These are phyloP conservation scores for Megalops cyprinoides DNA, from an alignment of 2,797 vertebrate genomes.

Conservation along the genomic window DNA sequence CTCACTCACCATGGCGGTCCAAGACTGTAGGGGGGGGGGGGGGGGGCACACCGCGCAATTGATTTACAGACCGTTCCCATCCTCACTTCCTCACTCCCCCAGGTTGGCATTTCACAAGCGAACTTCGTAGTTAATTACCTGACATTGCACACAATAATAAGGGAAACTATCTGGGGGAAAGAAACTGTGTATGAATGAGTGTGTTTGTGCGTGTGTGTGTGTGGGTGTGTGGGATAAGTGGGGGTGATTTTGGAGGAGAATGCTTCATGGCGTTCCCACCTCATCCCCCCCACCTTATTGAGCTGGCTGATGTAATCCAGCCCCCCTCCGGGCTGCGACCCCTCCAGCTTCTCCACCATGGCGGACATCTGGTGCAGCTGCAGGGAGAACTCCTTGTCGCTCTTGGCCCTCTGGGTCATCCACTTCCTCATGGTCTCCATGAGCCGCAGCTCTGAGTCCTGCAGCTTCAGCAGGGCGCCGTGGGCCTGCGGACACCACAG, in stretches of 20 bases:
- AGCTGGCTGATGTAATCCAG: slow-evolving; percentile 77
- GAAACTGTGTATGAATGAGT: no score
- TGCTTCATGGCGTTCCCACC: not conserved
- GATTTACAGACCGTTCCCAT: not conserved
- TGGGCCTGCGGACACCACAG: slow-evolving; percentile 86
- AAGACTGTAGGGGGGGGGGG: slow-evolving; percentile 74
- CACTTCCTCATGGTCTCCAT: slow-evolving; percentile 96
- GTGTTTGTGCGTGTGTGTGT: no score
- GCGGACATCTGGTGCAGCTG: slow-evolving; percentile 88
- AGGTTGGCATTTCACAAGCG: not conserved
- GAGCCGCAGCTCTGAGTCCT: slow-evolving; percentile 89
- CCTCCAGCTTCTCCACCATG: slow-evolving; percentile 81
- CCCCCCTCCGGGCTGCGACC: slow-evolving; percentile 65
- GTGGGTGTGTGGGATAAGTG: no score
- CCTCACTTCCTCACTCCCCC: no score
- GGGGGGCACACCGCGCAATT: not conserved
- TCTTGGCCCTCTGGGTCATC: slow-evolving; percentile 92
- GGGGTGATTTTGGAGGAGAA: not conserved
- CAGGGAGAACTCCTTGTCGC: slow-evolving; percentile 87
- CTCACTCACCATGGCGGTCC: slow-evolving; percentile 83
- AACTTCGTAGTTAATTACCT: not conserved
- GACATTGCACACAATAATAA: not conserved
- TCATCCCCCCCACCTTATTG: slow-evolving; percentile 86
- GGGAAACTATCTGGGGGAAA: not conserved
- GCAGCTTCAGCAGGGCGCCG: slow-evolving; percentile 81